Evolutionary conservation across 2,888 invertebrate genomes (phyloP).

Genomic region (Epinotia demarniana): DNA sequence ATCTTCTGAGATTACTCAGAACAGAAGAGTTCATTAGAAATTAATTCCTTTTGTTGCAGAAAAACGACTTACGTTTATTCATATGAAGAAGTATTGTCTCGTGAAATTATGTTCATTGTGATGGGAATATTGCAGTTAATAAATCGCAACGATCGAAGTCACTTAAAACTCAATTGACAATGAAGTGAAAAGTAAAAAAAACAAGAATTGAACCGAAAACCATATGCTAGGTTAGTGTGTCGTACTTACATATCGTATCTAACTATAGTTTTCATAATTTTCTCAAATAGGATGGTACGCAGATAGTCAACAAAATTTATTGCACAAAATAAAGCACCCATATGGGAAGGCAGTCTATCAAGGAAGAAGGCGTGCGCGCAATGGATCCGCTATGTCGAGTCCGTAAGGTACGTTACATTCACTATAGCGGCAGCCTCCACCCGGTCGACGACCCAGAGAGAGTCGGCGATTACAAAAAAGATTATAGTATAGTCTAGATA

Average conservation of each 20-base stretch:
- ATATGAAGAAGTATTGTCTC: not conserved
- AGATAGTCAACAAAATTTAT: not conserved
- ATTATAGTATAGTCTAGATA: constrained; percentile 67
- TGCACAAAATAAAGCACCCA: constrained; percentile 59
- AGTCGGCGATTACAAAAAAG: constrained; percentile 78
- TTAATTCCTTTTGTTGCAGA: too few species aligned
- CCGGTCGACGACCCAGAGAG: constrained; percentile 77
- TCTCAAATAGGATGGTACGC: not conserved
- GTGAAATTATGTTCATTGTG: not conserved
- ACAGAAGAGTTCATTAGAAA: too few species aligned
- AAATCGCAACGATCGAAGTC: too few species aligned
- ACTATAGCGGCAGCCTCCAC: constrained; percentile 72
- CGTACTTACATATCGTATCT: too few species aligned
- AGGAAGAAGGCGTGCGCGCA: constrained; percentile 76
- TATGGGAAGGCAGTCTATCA: constrained; percentile 67
- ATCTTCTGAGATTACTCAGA: not conserved
- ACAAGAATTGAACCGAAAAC: too few species aligned
- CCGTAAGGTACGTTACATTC: constrained; percentile 41
- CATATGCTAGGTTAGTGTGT: too few species aligned
- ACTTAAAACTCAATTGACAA: too few species aligned
- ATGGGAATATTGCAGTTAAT: too few species aligned
- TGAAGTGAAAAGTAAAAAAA: too few species aligned
- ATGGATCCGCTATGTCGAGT: constrained; percentile 68
- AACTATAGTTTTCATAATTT: too few species aligned
- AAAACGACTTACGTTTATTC: too few species aligned